Base-by-base conservation (phyloP, 2,797 vertebrate genomes). In the Agapornis canus region DNA sequence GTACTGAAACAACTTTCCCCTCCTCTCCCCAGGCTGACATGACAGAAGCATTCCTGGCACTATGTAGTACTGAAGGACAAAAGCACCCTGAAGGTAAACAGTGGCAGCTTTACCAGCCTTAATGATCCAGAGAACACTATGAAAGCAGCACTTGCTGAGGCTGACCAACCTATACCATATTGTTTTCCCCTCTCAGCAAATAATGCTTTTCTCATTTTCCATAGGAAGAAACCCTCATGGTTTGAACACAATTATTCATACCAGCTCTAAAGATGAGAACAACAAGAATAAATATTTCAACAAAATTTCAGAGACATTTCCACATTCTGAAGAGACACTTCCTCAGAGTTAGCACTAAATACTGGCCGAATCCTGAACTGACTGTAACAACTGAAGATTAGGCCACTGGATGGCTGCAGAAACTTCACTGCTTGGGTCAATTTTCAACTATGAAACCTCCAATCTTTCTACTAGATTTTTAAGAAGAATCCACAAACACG, bases 221-320 rank as follows among this genome's bases (percentile, higher is more conserved):
- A 0, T 17, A 40, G 14, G 39, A 61, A 83, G 39, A 3, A 7
- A 0, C 3, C 1, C 45, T 85, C 4, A 6, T 31, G 75, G 27
- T 6, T 6, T 10, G 4, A 82, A 40, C 7, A 72, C 3, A 25
- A 37, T 51, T 82, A 90, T 48, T 47, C 54, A 57, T 35, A 83
- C 21, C 1, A 2, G 37, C 48, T 90, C 37, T 47, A 29, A 90
- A 57, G 11, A 32, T 47, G 0, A 83, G 31, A 93, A 52, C 7
- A 39, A 31, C 48, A 78, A 39, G 78, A 85, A 10, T 35, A 77
- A 69, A 25, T 23, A 49, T 27, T 66, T 77, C 31, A 18, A 31
- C 5, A 78, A 35, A 32, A 19, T 42, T 81, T 54, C 45, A 88
- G 1, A 26, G 31, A 51, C 29, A 64, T 45, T 52, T 39, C n/a